Evolutionary conservation across 2,888 invertebrate species (phyloP).

Genomic region (Lutraria lutraria): DNA sequence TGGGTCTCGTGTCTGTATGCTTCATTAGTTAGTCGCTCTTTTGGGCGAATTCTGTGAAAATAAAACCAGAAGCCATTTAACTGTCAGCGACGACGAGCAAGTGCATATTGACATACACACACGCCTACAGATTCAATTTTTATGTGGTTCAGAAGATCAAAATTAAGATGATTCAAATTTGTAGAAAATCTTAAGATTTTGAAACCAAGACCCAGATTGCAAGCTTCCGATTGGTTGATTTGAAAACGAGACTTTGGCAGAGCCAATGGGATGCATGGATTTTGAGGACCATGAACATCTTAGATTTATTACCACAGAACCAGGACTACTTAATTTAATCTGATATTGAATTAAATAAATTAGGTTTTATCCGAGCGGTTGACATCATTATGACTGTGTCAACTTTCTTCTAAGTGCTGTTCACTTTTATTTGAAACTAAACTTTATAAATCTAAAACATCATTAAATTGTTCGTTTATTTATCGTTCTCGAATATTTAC

Average conservation of each 20-base stretch:
- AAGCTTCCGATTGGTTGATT: not conserved
- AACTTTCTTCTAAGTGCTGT: not conserved
- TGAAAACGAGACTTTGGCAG: too few species aligned
- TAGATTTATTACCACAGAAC: not conserved
- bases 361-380: not conserved
- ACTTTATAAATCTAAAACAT: slow-evolving; percentile 8
- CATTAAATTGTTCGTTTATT: slow-evolving; percentile 11
- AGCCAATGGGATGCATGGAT: not conserved
- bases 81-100: too few species aligned
- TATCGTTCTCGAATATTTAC: slow-evolving; percentile 11
- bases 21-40: too few species aligned
- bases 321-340: slow-evolving; percentile 12
- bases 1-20: too few species aligned
- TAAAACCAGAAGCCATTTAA: too few species aligned
- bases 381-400: not conserved
- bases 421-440: slow-evolving; percentile 16
- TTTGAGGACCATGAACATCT: not conserved
- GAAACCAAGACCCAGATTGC: too few species aligned
- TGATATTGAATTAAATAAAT: slow-evolving; percentile 7
- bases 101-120: too few species aligned
- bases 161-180: too few species aligned
- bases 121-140: too few species aligned
- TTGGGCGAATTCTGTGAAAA: too few species aligned
- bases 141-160: too few species aligned
- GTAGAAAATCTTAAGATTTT: too few species aligned